Base-by-base conservation (phyloP, 2,888 invertebrate species). In the Drosophila anomalata region DNA sequence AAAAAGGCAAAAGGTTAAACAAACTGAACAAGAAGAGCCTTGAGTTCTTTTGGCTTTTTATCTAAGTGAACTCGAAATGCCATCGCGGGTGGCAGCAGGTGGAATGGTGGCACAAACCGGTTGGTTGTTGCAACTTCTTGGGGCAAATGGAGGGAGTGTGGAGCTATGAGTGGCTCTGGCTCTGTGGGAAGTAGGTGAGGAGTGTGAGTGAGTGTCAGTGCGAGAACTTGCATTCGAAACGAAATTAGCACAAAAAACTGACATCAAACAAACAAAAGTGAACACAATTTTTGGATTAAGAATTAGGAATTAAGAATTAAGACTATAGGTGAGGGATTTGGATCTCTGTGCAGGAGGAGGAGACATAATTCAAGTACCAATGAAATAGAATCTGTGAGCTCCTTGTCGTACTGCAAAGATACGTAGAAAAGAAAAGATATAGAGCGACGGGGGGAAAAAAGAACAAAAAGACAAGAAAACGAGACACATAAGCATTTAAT, bases 351-450 rank as follows among this genome's bases (percentile, higher is more conserved):
- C 67, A 22, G n/a, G 39, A n/a, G 29, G 22, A 24, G 31, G 52
- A 58, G 51, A 52, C 57, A 58, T 66, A 61, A 59, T 71, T 66
- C 76, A 80, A 72, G 88, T 92, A 92, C 92, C 92, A 91, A 91
- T 91, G 78, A 91, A 91, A 92, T 91, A 92, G 90, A 91, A 92
- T 91, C 92, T 91, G 91, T 92, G 91, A 89, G 91, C 90, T 91
- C 92, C 92, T 91, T 92, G 92, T 82, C 91, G 92, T 89, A 91
- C 92, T 91, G 91, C 86, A 91, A 90, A 89, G 89, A 90, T 87
- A 89, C 72, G 77, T 76, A 78, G 76, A 73, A 75, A 75, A 78
- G 72, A 68, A 72, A 76, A 66, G 53, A 58, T 48, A 78, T 67
- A 74, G 67, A 77, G 72, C 75, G 17, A 17, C 17, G 72, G 73